Base-by-base conservation (phyloP, 2,888 invertebrate species). In the Hypomecis atomaria region DNA sequence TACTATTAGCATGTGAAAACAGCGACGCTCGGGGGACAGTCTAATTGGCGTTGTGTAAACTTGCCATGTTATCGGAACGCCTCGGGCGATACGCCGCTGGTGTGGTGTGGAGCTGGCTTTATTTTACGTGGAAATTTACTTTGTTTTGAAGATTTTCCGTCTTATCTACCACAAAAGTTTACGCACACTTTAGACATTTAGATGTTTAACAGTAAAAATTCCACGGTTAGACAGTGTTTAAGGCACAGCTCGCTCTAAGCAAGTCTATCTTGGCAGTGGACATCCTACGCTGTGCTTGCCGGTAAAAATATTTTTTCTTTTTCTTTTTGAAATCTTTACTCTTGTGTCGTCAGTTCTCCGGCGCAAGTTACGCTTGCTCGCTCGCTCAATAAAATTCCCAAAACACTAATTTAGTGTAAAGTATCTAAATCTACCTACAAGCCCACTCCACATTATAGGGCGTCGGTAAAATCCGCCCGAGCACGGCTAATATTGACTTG, bases 1-100 rank as follows among this genome's bases (percentile, higher is more conserved):
- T 71, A 73, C 75, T 72, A 77, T 78, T 77, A 78, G 73, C 76
- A 74, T 73, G 72, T 70, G 73, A 72, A 75, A 75, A 75, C 73
- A 74, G 77, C 79, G 82, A 64, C 67, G 73, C 75, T 69, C 77
- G 82, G 79, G 88, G 87, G 85, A 70, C 70, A 74, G 78, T 84
- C 89, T 92, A 92, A 92, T 92, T 92, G 92, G 92, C 84, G 84
- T 84, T 90, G 86, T 90, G 92, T 92, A 92, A 89, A 92, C 92
- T 83, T 74, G 83, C 82, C 85, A 86, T 87, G 90, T 88, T 90
- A 91, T 90, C 89, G 83, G 79, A 80, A 75, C 70, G 86, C 91
- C 87, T 79, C 82, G 86, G 81, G 86, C 77, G 57, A 76, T 72
- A 73, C 55, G 62, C 53, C 11, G 67, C 50, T 67, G 5, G 13